Evolutionary conservation across 1,140 invertebrate species (phyloP).

Genomic region (Amphibalanus amphitrite): DNA sequence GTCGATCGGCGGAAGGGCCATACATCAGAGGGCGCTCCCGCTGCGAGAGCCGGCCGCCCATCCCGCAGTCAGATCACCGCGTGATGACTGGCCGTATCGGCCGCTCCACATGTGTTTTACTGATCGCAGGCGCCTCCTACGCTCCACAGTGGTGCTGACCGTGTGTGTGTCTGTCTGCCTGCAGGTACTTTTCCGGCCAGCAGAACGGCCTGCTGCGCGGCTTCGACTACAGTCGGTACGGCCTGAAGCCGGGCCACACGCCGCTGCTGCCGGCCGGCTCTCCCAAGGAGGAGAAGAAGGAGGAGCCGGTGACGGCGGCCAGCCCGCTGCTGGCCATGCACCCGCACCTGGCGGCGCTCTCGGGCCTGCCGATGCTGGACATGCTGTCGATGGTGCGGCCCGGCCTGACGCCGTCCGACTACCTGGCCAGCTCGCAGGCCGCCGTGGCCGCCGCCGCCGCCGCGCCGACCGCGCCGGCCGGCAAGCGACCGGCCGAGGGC

Average conservation of each 20-base stretch:
- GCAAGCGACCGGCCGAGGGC: background rate
- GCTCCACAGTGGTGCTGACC: background rate
- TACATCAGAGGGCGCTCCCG: background rate
- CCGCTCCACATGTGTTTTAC: too few relatives aligned
- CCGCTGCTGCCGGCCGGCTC: background rate
- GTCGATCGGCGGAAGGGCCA: background rate
- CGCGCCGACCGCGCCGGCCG: too few relatives aligned
- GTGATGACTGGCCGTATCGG: too few relatives aligned
- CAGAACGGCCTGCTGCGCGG: background rate
- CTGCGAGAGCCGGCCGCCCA: background rate
- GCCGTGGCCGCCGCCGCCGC: too few relatives aligned
- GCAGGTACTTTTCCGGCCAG: background rate
- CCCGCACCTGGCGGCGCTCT: background rate
- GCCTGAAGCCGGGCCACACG: background rate
- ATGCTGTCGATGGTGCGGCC: background rate
- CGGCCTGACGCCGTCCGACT: background rate
- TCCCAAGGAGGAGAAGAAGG: background rate
- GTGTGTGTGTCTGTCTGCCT: background rate
- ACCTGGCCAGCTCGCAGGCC: background rate
- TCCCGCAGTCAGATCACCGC: too few relatives aligned
- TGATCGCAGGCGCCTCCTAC: too few relatives aligned
- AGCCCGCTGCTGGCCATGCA: background rate
- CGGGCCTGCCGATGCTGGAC: background rate
- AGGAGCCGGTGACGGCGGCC: background rate
- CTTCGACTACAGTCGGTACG: background rate